Base-by-base conservation (phyloP, 2,797 vertebrate species). In the Hylomyscus alleni region DNA sequence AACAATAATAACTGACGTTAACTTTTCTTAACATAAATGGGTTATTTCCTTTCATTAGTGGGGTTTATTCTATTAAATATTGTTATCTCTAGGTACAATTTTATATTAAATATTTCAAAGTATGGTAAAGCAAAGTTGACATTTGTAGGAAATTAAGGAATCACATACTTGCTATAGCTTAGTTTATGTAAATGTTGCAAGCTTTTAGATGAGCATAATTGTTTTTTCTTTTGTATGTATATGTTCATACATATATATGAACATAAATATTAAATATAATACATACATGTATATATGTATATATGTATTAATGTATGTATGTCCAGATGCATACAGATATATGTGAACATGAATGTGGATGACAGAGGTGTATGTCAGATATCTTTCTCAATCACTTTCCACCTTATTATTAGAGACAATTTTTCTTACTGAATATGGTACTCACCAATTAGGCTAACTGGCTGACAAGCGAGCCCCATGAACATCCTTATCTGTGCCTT, bases 11-110 rank as follows among this genome's bases (percentile, higher is more conserved):
- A 95, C 80, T 83, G 62, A 37, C 37, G 73, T 94, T 95, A 91
- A 95, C 52, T 58, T 91, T 97, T 95, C 31, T 52, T 20, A 89
- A 93, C 19, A 75, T 40, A 82, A 95, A 93, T 86, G 20, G 58
- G 26, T 9, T 86, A 24, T 93, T 95, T 96, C 72, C 37, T 86
- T 82, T 86, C 82, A 47, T 22, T 37, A 29, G 52, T 75, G 22
- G 4, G 90, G 17, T n/a, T 85, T 17, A n/a, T 62, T 40, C 67
- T 93, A 47, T 69, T 91, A 96, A 92, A 65, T 29, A 83, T 2
- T 85, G 3, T 72, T 40, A 89, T 19, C 34, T 83, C 10, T 26
- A 47, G 44, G 3, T 83, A 4, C 80, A 78, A 93, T 78, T 92
- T 94, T 96, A 75, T 83, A 92, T 69, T 80, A 94, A 80, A 22